These are phyloP conservation scores for Blennius ocellaris DNA, from an alignment of 2,113 vertebrate species.

Conservation along the genomic window DNA sequence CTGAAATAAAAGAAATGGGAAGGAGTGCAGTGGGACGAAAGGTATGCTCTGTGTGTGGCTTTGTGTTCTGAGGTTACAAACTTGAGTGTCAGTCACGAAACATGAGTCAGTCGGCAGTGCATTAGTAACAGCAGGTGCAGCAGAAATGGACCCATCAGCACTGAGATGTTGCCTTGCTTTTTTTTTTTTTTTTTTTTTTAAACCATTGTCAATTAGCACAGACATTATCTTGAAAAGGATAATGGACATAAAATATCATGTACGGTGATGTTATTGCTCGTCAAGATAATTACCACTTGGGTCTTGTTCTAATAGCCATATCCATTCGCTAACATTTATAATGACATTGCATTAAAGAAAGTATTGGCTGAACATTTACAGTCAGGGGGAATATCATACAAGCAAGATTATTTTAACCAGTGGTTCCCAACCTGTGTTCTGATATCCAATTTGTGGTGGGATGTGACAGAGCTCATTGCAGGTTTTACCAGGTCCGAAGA, in stretches of 20 bases:
- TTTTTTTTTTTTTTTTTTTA: too few species aligned
- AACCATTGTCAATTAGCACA: conserved; percentile 3
- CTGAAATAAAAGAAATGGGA: conserved; percentile 60
- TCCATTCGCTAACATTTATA: too few species aligned
- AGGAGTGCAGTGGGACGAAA: conserved; percentile 46
- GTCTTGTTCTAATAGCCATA: too few species aligned
- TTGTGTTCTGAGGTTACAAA: conserved; percentile 38
- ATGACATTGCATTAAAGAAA: too few species aligned
- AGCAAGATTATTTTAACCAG: too few species aligned
- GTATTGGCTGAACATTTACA: too few species aligned
- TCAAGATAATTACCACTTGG: too few species aligned
- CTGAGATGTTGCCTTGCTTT: not conserved
- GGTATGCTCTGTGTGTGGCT: conserved; percentile 28
- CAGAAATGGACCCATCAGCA: not conserved
- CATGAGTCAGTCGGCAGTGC: conserved; percentile 42
- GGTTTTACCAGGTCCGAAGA: too few species aligned
- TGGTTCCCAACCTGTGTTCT: too few species aligned
- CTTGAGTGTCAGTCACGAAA: conserved; percentile 48
- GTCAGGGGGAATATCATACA: too few species aligned
- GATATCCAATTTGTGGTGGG: too few species aligned
- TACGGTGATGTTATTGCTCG: not conserved
- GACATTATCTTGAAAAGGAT: not conserved
- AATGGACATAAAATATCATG: not conserved
- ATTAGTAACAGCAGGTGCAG: conserved; percentile 8
- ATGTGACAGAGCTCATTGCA: too few species aligned